These are phyloP conservation scores for Emydoidea blandingii DNA, from an alignment of 2,797 vertebrate species.

Conservation along the genomic window DNA sequence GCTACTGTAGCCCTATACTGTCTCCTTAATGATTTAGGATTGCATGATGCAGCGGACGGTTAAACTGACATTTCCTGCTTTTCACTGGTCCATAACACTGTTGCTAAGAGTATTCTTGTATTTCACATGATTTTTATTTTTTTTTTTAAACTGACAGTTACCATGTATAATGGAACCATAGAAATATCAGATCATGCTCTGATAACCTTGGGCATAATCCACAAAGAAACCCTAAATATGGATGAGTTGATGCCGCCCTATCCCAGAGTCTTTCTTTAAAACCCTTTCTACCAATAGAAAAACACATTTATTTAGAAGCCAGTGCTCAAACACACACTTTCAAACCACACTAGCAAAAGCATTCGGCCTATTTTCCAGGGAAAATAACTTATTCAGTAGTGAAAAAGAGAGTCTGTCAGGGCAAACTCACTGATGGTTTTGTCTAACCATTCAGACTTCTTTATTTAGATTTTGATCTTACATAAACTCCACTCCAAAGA, in stretches of 20 bases:
- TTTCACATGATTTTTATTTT: not conserved
- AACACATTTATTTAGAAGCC: not conserved
- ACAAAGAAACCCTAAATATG: not conserved
- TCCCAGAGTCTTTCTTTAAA: not conserved
- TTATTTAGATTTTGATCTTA: not conserved
- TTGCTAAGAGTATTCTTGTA: not conserved
- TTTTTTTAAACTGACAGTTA: conserved; percentile 19
- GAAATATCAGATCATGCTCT: not conserved
- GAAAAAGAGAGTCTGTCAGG: not conserved
- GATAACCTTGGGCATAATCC: not conserved
- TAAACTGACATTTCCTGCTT: conserved; percentile 54
- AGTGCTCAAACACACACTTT: not conserved
- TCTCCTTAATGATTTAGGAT: conserved; percentile 69
- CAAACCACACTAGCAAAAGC: not conserved
- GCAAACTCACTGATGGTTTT: not conserved
- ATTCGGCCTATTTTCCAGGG: conserved; percentile 13
- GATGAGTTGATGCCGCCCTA: not conserved
- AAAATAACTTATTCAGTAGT: not conserved
- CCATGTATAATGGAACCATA: not conserved
- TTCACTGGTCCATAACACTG: not conserved
- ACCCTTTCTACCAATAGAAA: not conserved
- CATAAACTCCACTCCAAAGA: not conserved
- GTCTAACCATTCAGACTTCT: not conserved
- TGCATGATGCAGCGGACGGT: conserved; percentile 43
- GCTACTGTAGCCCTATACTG: conserved; percentile 58